These are phyloP conservation scores for Porites lobata DNA, from an alignment of 92 coral and sea anemone genomes.

Conservation along the genomic window DNA sequence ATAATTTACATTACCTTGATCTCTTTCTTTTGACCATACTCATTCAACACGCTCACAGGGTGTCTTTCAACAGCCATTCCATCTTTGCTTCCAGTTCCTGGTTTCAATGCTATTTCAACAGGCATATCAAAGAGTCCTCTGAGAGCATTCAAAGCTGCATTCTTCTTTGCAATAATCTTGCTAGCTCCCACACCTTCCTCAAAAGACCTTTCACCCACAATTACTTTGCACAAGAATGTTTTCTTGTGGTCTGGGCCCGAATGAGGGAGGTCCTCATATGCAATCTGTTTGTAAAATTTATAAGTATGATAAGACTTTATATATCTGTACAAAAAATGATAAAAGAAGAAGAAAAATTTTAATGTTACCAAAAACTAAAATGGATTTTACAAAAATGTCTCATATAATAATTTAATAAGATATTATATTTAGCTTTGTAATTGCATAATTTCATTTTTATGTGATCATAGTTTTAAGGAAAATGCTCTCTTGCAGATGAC, in stretches of 20 bases:
- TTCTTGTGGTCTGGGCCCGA: conserved; percentile 84
- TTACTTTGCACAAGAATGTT: conserved; percentile 70
- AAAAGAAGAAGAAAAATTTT: too few species aligned
- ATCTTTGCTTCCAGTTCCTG: conserved; percentile 4
- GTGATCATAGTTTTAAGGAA: too few species aligned
- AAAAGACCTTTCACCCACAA: conserved; percentile 75
- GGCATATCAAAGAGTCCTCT: conserved; percentile 67
- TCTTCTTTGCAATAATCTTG: conserved; percentile 80
- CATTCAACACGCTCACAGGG: conserved; percentile 86
- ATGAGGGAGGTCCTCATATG: conserved; percentile 74
- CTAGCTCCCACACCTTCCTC: conserved; percentile 76
- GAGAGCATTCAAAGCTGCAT: conserved; percentile 81
- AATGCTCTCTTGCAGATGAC: too few species aligned
- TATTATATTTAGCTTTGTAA: too few species aligned
- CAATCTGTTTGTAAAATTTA: conserved; percentile 46
- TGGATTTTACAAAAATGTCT: too few species aligned
- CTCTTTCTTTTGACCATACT: conserved; percentile 83
- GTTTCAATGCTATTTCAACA: conserved; percentile 49
- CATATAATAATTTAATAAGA: too few species aligned
- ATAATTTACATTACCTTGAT: conserved; percentile 59
- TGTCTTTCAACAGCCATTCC: conserved; percentile 55
- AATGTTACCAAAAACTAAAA: too few species aligned
- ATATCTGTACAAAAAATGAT: too few species aligned
- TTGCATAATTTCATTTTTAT: too few species aligned
- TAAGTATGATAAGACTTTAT: too few species aligned